A percentile compares a stretch with the other conserved stretches of the same genome.
phyloP scores from a whole-genome alignment of 2,797 vertebrate genomes.

The Thalassophryne amazonica region DNA sequence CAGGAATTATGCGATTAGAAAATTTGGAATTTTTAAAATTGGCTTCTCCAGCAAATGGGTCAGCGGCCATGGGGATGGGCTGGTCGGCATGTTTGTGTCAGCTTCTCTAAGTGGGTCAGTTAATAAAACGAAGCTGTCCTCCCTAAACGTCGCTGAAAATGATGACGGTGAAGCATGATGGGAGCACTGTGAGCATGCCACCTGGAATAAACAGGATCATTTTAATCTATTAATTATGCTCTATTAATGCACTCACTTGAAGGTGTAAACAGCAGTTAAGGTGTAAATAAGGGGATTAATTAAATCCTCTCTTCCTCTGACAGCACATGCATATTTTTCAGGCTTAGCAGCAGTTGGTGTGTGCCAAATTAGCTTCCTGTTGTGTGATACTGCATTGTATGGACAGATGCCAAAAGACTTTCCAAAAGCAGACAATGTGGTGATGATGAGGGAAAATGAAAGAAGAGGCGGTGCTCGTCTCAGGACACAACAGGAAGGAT shows the following conservation, averaged over 20 bases:
- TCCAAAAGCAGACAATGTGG: conserved; percentile 4
- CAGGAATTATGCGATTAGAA: conserved; percentile 50
- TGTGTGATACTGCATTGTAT: conserved; percentile 8
- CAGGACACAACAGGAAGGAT: not conserved
- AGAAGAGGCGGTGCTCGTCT: not conserved
- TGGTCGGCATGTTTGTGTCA: conserved; percentile 29
- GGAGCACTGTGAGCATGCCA: no score
- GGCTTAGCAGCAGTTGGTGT: conserved; percentile 7
- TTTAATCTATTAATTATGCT: not conserved
- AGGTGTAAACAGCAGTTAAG: not conserved
- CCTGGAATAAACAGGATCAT: no score
- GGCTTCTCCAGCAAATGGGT: conserved; percentile 54
- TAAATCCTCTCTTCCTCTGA: not conserved
- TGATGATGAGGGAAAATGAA: conserved; percentile 3
- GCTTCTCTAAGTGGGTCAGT: conserved; percentile 54
- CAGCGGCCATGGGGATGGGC: conserved; percentile 47
- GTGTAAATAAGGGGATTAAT: conserved; percentile 8
- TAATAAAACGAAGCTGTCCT: conserved; percentile 38
- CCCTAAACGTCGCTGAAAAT: conserved; percentile 9
- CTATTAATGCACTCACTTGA: not conserved
- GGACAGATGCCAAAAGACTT: conserved; percentile 7
- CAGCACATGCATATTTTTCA: conserved; percentile 9
- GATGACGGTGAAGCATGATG: not conserved
- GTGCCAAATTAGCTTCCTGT: conserved; percentile 10
- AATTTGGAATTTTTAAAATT: conserved; percentile 32